Evolutionary conservation across 2,888 invertebrate species (phyloP), one percentile per base, ranked within the genome.

Genomic region (Crepidodera aurea): DNA sequence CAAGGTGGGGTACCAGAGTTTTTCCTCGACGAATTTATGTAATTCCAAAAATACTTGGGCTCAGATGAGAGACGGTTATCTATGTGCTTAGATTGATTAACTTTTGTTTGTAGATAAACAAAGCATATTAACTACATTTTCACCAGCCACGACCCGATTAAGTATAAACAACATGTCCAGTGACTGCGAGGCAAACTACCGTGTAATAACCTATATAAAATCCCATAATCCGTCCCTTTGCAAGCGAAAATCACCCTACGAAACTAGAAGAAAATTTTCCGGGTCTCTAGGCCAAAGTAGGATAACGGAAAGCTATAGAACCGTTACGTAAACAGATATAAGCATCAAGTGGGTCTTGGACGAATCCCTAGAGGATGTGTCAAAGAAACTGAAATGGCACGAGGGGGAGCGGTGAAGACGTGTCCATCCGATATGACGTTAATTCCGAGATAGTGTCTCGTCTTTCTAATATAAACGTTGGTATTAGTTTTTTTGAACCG

Each of bases 341-440:
- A 37, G 37, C 37, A 37, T 37, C 37, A 37, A 37, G 37, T 37
- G 32, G 32, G 37, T 15, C 37, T 32, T 37, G 37, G 37, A 37
- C 3, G 15, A 37, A 7, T 37, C 37, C 15, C 37, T 37, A 13
- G 37, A 7, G 37, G 13, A 7, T 2, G 15, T 37, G 37, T 15
- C 15, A 37, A 37, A 15, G 37, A 37, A 37, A 37, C 32, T 32
- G 37, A 37, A 13, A 7, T 13, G 32, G 7, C 4, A 7, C 7
- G 10, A 37, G 3, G 4, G 7, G 15, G 13, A 37, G 12, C 2
- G 37, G 15, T 13, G 15, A 13, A 7, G 37, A 32, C 22, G 32
- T 10, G 32, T 8, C 2, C 5, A 10, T n/a, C 32, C 10, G 32
- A 32, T 32, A 10, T n/a, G 32, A 32, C 37, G 10, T 32, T 32